Evolutionary conservation across 64 coral and sea anemone species (phyloP).

Genomic region (Pocillopora damicornis): DNA sequence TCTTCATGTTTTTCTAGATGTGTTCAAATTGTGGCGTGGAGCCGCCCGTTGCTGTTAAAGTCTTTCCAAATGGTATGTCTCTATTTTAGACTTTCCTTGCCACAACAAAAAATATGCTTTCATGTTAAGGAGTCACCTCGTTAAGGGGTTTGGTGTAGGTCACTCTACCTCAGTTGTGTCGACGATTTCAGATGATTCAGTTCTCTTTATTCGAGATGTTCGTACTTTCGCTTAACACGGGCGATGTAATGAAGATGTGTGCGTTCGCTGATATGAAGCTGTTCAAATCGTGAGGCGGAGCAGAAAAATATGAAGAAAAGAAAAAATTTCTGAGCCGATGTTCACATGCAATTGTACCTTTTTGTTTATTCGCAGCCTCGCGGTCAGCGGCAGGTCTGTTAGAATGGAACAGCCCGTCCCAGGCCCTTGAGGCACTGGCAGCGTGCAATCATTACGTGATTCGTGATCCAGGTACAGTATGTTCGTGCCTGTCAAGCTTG

Average conservation of each 20-base stretch:
- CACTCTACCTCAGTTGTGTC: too few species aligned
- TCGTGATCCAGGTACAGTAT: constrained; percentile 63
- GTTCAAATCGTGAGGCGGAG: too few species aligned
- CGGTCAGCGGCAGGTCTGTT: constrained; percentile 75
- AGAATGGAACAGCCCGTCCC: constrained; percentile 66
- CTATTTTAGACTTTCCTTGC: background rate
- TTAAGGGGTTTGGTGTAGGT: too few species aligned
- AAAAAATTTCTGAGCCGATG: too few species aligned
- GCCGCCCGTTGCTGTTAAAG: constrained; percentile 4
- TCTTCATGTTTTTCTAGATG: background rate
- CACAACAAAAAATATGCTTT: background rate
- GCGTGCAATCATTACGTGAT: constrained; percentile 87
- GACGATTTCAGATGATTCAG: too few species aligned
- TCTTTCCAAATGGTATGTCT: constrained; percentile 25
- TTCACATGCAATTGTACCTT: too few species aligned
- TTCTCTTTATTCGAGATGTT: too few species aligned
- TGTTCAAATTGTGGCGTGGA: constrained; percentile 27
- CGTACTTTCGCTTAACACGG: too few species aligned
- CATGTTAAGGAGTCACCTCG: too few species aligned
- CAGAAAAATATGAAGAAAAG: too few species aligned
- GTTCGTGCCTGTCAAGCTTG: background rate
- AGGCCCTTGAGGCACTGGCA: constrained; percentile 61
- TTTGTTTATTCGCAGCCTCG: constrained; percentile 6
- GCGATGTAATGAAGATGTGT: too few species aligned
- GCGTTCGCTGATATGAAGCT: too few species aligned